These are phyloP conservation scores for Aplysina aerophoba DNA, from an alignment of 37 sponge, comb jelly and placozoan species.

Conservation along the genomic window DNA sequence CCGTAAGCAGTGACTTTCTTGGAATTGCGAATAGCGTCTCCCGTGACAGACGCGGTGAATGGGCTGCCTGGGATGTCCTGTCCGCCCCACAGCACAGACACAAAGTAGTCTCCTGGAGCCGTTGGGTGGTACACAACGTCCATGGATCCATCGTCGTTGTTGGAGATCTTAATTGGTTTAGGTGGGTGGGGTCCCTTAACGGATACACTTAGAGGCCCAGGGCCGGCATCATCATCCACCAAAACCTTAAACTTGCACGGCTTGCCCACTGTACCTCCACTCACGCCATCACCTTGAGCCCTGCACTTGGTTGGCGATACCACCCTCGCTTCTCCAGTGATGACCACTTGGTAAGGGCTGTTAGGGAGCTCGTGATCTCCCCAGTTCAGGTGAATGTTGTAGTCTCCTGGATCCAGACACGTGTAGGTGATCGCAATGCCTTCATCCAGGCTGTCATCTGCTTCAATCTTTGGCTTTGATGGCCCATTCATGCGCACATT, in stretches of 20 bases:
- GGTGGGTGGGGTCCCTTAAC: constrained; percentile 84
- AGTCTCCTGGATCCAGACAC: constrained; percentile 85
- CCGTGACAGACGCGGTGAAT: constrained; percentile 64
- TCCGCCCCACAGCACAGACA: constrained; percentile 69
- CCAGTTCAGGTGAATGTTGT: constrained; percentile 78
- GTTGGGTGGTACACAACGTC: constrained; percentile 71
- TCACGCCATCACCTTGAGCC: constrained; percentile 67
- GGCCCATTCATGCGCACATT: constrained; percentile 78
- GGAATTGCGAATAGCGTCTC: constrained; percentile 70
- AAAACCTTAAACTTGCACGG: constrained; percentile 61
- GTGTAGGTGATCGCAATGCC: constrained; percentile 68
- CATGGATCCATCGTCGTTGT: constrained; percentile 77
- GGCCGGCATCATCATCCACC: constrained; percentile 82
- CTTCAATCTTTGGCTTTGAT: constrained; percentile 80
- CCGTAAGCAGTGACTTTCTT: constrained; percentile 62
- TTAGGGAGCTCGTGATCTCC: constrained; percentile 78
- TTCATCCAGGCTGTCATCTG: constrained; percentile 76
- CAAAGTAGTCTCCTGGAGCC: constrained; percentile 83
- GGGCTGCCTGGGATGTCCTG: constrained; percentile 77
- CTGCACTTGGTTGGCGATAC: constrained; percentile 71
- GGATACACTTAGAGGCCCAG: constrained; percentile 76
- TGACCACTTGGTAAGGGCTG: constrained; percentile 63
- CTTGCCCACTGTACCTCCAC: constrained; percentile 63
- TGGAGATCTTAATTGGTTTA: constrained; percentile 78
- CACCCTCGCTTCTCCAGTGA: constrained; percentile 68